Evolutionary conservation across 2,797 vertebrate genomes (phyloP).

Genomic region (Poeciliopsis gracilis): DNA sequence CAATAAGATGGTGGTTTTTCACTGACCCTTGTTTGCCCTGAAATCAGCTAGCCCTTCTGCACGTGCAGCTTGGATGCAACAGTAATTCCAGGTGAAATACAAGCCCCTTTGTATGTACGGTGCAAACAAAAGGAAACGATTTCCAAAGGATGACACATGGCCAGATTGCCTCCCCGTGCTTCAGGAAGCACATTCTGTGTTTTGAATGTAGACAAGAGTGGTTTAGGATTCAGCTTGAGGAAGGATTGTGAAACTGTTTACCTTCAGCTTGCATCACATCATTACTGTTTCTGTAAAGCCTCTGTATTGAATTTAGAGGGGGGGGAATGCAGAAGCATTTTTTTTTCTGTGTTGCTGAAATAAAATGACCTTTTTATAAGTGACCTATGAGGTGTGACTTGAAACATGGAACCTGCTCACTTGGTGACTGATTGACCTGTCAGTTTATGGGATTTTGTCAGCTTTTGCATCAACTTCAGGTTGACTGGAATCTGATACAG

Average conservation of each 20-base stretch:
- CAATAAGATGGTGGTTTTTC: constrained; percentile 42
- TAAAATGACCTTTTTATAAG: constrained; percentile 40
- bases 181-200: constrained; percentile 41
- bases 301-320: constrained; percentile 3
- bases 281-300: constrained; percentile 33
- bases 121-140: constrained; percentile 27
- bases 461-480: constrained; percentile 31
- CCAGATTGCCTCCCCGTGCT: constrained; percentile 32
- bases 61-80: constrained; percentile 22
- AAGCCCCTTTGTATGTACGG: constrained; percentile 28
- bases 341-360: constrained; percentile 14
- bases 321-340: neutral
- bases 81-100: constrained; percentile 39
- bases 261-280: constrained; percentile 36
- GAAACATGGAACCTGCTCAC: constrained; percentile 25
- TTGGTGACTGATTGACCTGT: constrained; percentile 60
- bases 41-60: constrained; percentile 49
- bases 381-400: constrained; percentile 25
- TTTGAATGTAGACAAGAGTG: constrained; percentile 38
- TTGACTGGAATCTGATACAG: constrained; percentile 45
- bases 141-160: constrained; percentile 25
- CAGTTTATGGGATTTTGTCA: constrained; percentile 34
- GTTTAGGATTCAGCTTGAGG: constrained; percentile 45
- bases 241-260: constrained; percentile 46
- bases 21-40: constrained; percentile 53